Conservation (phyloP, 2,797 vertebrate genomes). For the Sebastes minor region DNA sequence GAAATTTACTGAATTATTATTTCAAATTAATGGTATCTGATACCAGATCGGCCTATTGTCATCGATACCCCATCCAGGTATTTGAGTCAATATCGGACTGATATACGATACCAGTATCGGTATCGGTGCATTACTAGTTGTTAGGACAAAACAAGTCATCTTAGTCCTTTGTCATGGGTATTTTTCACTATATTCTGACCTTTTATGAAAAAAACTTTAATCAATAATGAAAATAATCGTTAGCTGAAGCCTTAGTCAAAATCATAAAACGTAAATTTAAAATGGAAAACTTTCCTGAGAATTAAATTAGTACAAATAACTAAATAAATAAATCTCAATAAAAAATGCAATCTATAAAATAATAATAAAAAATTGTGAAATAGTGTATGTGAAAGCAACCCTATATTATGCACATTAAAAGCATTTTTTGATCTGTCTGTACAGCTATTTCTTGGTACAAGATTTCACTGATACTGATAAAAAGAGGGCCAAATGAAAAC, state of each 20-base stretch:
- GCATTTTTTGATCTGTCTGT: not conserved
- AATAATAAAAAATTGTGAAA: not conserved
- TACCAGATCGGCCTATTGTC: too few species aligned
- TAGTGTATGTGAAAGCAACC: too few species aligned
- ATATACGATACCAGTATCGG: too few species aligned
- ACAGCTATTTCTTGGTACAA: not conserved
- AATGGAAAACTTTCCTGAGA: not conserved
- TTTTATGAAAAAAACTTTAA: not conserved
- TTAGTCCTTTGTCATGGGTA: not conserved
- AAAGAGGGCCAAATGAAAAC: not conserved
- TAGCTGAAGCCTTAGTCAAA: not conserved
- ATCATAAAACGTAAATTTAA: not conserved
- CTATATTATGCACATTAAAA: not conserved
- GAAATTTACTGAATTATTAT: too few species aligned
- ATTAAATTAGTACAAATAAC: not conserved
- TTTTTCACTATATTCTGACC: not conserved
- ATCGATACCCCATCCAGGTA: too few species aligned
- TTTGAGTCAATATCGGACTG: too few species aligned
- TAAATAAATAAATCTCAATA: not conserved
- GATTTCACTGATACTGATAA: not conserved
- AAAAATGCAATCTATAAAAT: not conserved
- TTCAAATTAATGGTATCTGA: too few species aligned
- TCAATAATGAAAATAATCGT: not conserved
- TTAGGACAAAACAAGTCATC: not conserved
- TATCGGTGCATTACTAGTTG: too few species aligned